phyloP scores from a whole-genome alignment of 1,140 invertebrate species.

The Hermatobates lingyangjiaoensis region DNA sequence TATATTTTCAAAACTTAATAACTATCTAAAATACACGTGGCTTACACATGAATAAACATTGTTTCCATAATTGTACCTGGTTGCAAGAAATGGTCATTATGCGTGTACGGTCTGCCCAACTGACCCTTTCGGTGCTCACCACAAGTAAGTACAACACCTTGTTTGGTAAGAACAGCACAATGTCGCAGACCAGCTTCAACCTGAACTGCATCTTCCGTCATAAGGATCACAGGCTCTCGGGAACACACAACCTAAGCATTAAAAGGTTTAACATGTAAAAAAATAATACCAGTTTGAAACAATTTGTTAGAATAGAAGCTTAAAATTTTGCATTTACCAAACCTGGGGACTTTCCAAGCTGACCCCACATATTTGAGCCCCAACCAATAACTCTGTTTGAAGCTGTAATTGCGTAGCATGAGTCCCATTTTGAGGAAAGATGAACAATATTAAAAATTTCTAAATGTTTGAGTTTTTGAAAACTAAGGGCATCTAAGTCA shows the following conservation, averaged over 20 bases:
- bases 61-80: conserved; percentile 2
- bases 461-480: conserved; percentile 12
- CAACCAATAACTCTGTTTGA: conserved; percentile 34
- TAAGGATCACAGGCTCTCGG: background rate
- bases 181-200: conserved; percentile 7
- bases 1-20: too few relatives aligned
- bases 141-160: conserved; percentile 7
- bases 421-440: conserved; percentile 53
- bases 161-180: conserved; percentile 4
- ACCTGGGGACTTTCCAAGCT: conserved; percentile 31
- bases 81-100: background rate
- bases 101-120: conserved; percentile 1
- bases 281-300: background rate
- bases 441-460: conserved; percentile 29
- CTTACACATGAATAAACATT: conserved; percentile 3
- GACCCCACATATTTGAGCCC: conserved; percentile 53
- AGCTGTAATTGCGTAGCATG: conserved; percentile 36
- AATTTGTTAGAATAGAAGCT: background rate
- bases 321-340: background rate
- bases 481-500: conserved; percentile 18
- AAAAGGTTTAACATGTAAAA: background rate
- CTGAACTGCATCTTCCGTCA: conserved; percentile 1
- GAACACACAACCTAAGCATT: background rate
- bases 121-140: conserved; percentile 9
- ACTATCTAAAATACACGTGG: background rate